phyloP scores from a whole-genome alignment of 2,797 vertebrate species.

The Naso thynnoides region DNA sequence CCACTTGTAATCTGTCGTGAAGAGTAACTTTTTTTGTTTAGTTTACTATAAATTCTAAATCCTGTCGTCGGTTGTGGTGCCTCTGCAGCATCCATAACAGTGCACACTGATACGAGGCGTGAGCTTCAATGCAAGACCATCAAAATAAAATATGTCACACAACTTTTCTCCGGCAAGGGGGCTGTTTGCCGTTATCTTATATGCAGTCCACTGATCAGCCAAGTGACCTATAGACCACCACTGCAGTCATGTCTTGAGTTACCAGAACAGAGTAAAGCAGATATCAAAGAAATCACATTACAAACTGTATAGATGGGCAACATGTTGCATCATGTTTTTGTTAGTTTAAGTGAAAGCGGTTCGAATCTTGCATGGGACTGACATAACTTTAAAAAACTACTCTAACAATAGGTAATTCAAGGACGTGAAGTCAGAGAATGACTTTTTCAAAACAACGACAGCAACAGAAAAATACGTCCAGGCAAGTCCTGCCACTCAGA shows the following conservation, averaged over 20 bases:
- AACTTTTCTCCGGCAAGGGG: neutral
- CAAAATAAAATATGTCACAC: neutral
- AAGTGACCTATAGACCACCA: neutral
- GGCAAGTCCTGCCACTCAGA: no score
- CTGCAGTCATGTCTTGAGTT: neutral
- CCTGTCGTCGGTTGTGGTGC: neutral
- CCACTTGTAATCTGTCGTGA: neutral
- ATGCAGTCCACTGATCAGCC: neutral
- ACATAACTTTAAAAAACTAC: no score
- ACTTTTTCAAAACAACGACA: no score
- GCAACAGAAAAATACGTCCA: no score
- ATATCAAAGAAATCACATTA: neutral
- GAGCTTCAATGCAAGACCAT: neutral
- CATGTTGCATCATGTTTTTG: neutral
- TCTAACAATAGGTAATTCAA: neutral
- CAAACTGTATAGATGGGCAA: no score
- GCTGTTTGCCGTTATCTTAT: neutral
- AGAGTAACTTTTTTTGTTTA: neutral
- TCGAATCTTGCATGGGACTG: neutral
- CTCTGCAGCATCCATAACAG: neutral
- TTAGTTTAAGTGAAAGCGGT: neutral
- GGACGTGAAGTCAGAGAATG: neutral
- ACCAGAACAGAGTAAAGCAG: neutral
- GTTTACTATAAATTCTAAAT: neutral
- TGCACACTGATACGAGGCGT: neutral